phyloP scores from a whole-genome alignment of 2,888 invertebrate species.

The Plebejus argus region DNA sequence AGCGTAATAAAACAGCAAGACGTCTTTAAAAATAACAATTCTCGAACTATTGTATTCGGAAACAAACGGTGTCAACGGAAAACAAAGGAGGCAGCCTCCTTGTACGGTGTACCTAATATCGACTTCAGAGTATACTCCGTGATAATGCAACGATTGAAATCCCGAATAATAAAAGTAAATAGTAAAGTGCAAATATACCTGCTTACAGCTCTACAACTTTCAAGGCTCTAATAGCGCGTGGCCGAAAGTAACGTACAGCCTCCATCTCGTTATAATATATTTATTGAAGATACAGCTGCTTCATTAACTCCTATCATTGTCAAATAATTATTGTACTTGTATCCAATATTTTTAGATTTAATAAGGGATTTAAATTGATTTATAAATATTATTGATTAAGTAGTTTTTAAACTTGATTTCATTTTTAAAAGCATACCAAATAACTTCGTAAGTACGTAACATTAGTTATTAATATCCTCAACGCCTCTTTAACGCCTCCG shows the following conservation, averaged over 20 bases:
- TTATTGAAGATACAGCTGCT: too few relatives aligned
- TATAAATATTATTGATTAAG: too few relatives aligned
- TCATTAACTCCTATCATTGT: too few relatives aligned
- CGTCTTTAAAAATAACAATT: conserved; percentile 51
- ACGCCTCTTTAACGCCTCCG: too few relatives aligned
- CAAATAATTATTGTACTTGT: too few relatives aligned
- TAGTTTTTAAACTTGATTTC: too few relatives aligned
- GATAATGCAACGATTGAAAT: conserved; percentile 21
- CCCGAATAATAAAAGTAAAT: background rate
- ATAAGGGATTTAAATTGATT: too few relatives aligned
- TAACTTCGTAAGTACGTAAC: too few relatives aligned
- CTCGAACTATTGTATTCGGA: conserved; percentile 55
- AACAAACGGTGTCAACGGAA: conserved; percentile 65
- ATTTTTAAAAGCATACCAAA: too few relatives aligned
- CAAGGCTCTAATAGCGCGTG: background rate
- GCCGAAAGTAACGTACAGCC: background rate
- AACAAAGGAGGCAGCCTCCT: conserved; percentile 56
- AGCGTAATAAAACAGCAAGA: conserved; percentile 25
- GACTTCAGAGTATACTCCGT: conserved; percentile 15
- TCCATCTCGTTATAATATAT: too few relatives aligned
- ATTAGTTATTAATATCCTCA: too few relatives aligned
- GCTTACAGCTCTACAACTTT: background rate
- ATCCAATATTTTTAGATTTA: too few relatives aligned
- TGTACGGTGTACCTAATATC: conserved; percentile 54
- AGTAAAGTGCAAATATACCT: background rate